phyloP scores from a whole-genome alignment of 92 coral and sea anemone species.

The Umimayanthus kanabou region DNA sequence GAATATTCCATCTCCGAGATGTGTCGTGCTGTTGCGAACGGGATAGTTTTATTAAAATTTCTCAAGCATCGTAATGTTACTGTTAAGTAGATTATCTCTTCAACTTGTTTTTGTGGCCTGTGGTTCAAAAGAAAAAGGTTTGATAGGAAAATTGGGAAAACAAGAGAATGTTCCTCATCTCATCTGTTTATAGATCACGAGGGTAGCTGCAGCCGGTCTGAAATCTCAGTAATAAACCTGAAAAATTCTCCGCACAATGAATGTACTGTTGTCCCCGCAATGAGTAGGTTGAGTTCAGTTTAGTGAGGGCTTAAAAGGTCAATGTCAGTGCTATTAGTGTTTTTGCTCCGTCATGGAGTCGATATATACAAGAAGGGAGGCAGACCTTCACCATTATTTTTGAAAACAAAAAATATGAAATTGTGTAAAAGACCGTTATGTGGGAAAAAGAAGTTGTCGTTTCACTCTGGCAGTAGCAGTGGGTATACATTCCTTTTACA shows the following conservation, averaged over 20 bases:
- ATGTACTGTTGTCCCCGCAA: neutral
- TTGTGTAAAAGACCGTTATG: no score
- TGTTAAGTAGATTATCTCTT: neutral
- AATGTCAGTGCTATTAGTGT: neutral
- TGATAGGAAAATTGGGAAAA: neutral
- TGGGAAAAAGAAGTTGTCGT: no score
- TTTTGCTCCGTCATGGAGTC: neutral
- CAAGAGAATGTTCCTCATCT: neutral
- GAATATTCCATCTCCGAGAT: neutral
- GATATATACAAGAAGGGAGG: neutral
- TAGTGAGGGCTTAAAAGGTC: neutral
- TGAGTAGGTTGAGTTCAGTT: neutral
- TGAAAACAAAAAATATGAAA: neutral
- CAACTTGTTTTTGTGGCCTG: neutral
- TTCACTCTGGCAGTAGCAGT: no score
- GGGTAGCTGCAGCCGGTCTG: neutral
- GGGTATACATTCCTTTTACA: no score
- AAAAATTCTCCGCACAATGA: neutral
- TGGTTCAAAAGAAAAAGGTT: neutral
- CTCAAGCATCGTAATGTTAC: neutral
- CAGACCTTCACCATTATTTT: neutral
- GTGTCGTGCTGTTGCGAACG: neutral
- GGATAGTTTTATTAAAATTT: neutral
- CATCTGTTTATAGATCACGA: neutral
- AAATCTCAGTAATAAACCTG: neutral